Evolutionary conservation across 2,888 invertebrate species (phyloP), one percentile per base, ranked within the genome.

Genomic region (Quadroppia sp.): DNA sequence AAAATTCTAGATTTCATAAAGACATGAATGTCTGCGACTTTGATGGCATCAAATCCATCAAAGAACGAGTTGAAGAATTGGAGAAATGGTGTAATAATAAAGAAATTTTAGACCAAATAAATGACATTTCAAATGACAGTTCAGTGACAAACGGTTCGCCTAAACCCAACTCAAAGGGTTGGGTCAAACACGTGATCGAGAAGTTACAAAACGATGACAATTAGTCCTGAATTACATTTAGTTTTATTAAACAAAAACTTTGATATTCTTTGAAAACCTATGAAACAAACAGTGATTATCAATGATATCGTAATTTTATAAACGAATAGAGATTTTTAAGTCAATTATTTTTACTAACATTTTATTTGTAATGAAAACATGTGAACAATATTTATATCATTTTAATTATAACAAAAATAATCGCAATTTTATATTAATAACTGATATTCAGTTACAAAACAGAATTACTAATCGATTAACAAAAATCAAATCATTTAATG

Each of bases 111-210:
- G 79, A 80, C 48, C 81, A 82, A 71, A 42, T 15, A 6, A 40
- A 69, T 2, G 28, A 69, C 20, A 25, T 15, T 15, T 9, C 20
- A 0, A 36, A 23, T 67, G 23, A 30, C 3, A 80, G 80, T 75
- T 81, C 81, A 71, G 82, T 82, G 75, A 82, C 82, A 17, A 81
- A 72, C 17, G 71, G 45, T 36, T 23, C 45, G n/a, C 73, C 59
- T 70, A 70, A 59, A 42, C 75, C 79, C 25, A 77, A 80, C 76
- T 79, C 81, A 30, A 80, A 86, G 82, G 87, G 87, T 79, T 90
- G 89, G 89, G 90, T 90, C 0, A 88, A 88, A 80, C 88, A 89
- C 79, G 88, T 90, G 79, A 88, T 89, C 17, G 88, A 88, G 78
- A 87, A 88, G 84, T 87, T 89, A 80, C 89, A 89, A 78, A 80